These are phyloP conservation scores for Pholis gunnellus DNA, from an alignment of 2,113 vertebrate genomes.

Conservation along the genomic window DNA sequence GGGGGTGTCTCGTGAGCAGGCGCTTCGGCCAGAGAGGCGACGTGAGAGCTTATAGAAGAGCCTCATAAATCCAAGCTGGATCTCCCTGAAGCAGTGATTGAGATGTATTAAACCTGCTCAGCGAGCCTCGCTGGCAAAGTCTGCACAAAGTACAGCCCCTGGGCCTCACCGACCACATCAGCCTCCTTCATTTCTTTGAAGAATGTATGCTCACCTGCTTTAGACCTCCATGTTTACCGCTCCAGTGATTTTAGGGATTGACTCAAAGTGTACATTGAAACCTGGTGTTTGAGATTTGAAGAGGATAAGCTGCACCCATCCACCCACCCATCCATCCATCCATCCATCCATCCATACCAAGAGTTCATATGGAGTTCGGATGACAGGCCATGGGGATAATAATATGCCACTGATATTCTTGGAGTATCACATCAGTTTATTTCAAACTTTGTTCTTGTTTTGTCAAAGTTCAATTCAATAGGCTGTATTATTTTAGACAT, in stretches of 20 bases:
- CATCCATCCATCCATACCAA: not conserved
- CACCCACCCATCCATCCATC: not conserved
- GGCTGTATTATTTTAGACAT: not conserved
- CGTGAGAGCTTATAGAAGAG: conserved; percentile 44
- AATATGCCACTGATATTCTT: not conserved
- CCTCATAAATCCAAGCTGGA: conserved; percentile 65
- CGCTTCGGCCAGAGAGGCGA: conserved; percentile 32
- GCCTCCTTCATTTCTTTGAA: conserved; percentile 27
- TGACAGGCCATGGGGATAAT: not conserved
- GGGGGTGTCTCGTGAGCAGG: conserved; percentile 17
- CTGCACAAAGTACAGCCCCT: conserved; percentile 35
- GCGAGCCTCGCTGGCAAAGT: conserved; percentile 56
- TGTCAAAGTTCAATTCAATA: not conserved
- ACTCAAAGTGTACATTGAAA: conserved; percentile 18
- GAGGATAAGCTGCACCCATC: conserved; percentile 1
- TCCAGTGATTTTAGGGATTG: conserved; percentile 34
- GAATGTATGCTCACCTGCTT: conserved; percentile 51
- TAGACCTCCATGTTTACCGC: conserved; percentile 3
- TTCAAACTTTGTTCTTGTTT: not conserved
- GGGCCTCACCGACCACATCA: conserved; percentile 45
- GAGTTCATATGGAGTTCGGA: conserved; percentile 43
- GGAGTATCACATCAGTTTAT: not conserved
- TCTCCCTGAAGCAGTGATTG: conserved; percentile 54
- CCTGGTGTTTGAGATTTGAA: conserved; percentile 28
- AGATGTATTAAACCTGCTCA: conserved; percentile 58